phyloP scores from a whole-genome alignment of 2,797 vertebrate genomes.

The Phyllotis vaccarum region DNA sequence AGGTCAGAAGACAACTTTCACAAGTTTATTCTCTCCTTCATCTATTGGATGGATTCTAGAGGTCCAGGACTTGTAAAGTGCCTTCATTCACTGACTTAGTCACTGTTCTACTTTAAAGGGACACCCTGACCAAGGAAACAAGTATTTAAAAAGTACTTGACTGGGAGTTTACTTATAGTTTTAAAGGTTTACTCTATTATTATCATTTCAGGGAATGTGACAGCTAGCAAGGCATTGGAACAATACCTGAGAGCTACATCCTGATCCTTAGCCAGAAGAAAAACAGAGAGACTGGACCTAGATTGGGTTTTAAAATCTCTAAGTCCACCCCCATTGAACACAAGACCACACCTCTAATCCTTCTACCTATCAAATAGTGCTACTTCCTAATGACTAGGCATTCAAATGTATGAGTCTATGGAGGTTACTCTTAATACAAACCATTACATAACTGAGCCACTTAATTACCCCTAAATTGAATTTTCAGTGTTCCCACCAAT shows the following conservation, averaged over 20 bases:
- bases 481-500: too few relatives aligned
- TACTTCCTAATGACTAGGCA: too few relatives aligned
- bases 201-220: neutral
- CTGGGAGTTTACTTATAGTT: neutral
- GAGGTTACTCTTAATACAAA: too few relatives aligned
- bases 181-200: neutral
- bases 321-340: neutral
- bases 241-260: neutral
- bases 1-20: neutral
- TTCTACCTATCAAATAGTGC: neutral
- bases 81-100: neutral
- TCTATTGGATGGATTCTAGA: neutral
- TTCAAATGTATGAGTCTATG: too few relatives aligned
- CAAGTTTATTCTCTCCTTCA: neutral
- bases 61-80: neutral
- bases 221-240: neutral
- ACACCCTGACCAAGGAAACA: neutral
- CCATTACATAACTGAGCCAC: too few relatives aligned
- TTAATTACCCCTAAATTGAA: too few relatives aligned
- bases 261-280: neutral
- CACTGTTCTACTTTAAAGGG: neutral
- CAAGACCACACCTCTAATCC: neutral
- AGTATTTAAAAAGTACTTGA: neutral
- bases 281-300: neutral
- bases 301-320: neutral